Conservation (phyloP, 1,140 invertebrate genomes). For the Microplitis demolitor region DNA sequence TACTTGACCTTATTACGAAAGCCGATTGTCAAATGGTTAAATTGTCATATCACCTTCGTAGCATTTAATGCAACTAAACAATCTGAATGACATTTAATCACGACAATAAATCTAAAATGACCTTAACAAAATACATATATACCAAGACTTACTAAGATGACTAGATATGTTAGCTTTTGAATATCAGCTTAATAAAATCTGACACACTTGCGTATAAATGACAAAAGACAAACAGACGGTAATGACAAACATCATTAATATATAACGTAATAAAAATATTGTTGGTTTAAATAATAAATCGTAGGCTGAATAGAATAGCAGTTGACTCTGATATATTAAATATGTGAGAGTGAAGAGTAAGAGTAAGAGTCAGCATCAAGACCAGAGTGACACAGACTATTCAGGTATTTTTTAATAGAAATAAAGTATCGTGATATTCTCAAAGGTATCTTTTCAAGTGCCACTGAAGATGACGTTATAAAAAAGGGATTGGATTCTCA, state of each 20-base stretch:
- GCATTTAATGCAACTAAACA: too few species aligned
- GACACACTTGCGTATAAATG: background rate
- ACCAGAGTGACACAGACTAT: background rate
- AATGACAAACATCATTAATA: slow-evolving; percentile 5
- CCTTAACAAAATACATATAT: too few species aligned
- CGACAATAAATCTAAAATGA: too few species aligned
- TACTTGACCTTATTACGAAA: too few species aligned
- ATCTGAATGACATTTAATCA: too few species aligned
- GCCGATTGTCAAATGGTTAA: too few species aligned
- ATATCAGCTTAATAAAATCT: background rate
- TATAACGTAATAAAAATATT: slow-evolving; percentile 11
- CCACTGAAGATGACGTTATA: background rate
- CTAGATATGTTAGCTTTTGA: background rate
- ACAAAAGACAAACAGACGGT: background rate
- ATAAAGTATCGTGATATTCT: background rate
- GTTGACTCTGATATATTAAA: too few species aligned
- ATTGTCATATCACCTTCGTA: too few species aligned
- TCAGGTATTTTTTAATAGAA: background rate
- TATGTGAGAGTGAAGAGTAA: too few species aligned
- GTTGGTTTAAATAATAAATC: background rate
- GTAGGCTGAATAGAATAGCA: too few species aligned
- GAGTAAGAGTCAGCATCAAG: too few species aligned
- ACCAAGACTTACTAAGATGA: too few species aligned
- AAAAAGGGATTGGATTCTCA: background rate
- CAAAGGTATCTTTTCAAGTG: background rate